phyloP scores from a whole-genome alignment of 2,113 vertebrate genomes.

The Phyllostomus discolor region DNA sequence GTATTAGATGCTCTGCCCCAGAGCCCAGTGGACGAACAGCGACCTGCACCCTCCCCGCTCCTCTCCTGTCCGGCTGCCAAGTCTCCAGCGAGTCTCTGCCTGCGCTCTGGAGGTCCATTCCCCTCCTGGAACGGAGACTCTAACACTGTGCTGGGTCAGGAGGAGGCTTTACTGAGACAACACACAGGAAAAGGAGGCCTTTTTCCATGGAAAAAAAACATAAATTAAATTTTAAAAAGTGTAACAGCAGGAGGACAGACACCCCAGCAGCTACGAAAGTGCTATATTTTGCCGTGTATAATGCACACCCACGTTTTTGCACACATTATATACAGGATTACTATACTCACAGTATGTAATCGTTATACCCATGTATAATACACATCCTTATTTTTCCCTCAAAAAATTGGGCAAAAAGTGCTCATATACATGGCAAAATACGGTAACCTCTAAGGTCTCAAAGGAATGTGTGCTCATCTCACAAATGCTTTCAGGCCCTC shows the following conservation, averaged over 20 bases:
- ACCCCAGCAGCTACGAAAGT: not conserved
- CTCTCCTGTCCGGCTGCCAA: not conserved
- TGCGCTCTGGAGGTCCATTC: accelerated
- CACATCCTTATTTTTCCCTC: no score
- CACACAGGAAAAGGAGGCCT: no score
- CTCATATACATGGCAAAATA: no score
- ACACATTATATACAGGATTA: no score
- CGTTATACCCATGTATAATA: no score
- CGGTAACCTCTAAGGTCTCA: no score
- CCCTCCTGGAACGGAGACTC: accelerated
- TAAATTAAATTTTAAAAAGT: not conserved
- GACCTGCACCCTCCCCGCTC: accelerated
- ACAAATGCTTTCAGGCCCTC: accelerated
- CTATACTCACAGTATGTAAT: no score
- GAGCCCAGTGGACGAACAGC: no score
- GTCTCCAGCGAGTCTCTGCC: not conserved
- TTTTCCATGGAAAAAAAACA: not conserved
- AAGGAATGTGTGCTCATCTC: accelerated
- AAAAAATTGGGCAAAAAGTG: no score
- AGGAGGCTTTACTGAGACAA: not conserved
- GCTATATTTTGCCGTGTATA: no score
- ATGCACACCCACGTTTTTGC: no score
- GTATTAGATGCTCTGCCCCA: no score
- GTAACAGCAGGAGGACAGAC: not conserved
- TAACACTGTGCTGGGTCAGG: accelerated